Base-by-base conservation (phyloP, 2,113 vertebrate genomes). In the Aplodontia rufa region DNA sequence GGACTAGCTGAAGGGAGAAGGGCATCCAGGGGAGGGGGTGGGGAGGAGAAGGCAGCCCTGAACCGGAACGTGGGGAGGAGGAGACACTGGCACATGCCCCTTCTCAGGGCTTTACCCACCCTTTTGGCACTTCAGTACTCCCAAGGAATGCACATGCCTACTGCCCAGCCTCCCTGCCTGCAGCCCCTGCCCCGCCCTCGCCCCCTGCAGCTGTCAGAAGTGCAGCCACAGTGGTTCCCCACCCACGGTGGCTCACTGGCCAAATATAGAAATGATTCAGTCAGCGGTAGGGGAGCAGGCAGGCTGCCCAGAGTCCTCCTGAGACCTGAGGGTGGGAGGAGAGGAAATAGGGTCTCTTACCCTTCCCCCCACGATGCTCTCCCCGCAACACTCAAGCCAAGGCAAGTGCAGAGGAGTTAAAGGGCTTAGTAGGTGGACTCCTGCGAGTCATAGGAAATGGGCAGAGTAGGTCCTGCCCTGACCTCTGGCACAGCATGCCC, bases 191-290 rank as follows among this genome's bases (percentile, higher is more conserved):
- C 26, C 79, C 51, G 55, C 55, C 55, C 69, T 85, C 12, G 19
- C 85, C 78, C 86, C 85, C 94, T 40, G 13, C 95, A 94, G 97
- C 96, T 97, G 97, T 95, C 96, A 95, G 94, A 85, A 96, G 94
- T 74, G 64, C 96, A 93, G 93, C 82, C 51, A 72, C 96, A 89
- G 95, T 90, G 97, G 94, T 87, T 90, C 93, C 93, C 95, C 89
- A 82, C 90, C 93, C 97, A 97, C 90, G 91, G 91, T 96, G 97
- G 96, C 92, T 96, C 24, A 3, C 83, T 93, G 96, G 91, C 96
- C 96, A 97, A 97, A 97, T 97, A 97, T 96, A 98, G 97, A 96
- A 96, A 96, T 93, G 96, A 96, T 96, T 93, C 96, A 96, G 96
- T 86, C 79, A 91, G 96, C n/a, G 40, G 85, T 26, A 95, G 81